These are phyloP conservation scores for Struthio camelus DNA, from an alignment of 2,113 vertebrate species.

Conservation along the genomic window DNA sequence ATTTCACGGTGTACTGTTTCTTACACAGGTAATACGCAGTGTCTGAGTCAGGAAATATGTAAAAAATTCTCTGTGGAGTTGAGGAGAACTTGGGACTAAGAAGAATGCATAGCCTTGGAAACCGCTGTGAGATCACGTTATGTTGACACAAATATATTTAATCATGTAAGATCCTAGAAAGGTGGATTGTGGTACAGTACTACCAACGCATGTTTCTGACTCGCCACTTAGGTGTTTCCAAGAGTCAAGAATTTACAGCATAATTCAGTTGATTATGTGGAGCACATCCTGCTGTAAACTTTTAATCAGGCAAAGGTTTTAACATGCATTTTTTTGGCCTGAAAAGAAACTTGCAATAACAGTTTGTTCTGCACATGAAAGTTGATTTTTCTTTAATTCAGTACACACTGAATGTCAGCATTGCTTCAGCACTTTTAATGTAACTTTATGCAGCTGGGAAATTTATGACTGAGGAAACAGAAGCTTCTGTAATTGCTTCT, in stretches of 20 bases:
- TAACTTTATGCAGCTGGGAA: neutral
- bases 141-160: neutral
- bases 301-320: neutral
- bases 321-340: neutral
- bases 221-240: neutral
- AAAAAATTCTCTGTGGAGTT: neutral
- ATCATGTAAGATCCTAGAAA: neutral
- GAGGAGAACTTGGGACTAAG: neutral
- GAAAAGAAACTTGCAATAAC: neutral
- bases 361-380: neutral
- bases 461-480: constrained; percentile 41
- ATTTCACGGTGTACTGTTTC: neutral
- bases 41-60: neutral
- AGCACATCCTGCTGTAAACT: neutral
- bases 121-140: neutral
- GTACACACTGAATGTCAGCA: neutral
- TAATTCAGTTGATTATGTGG: neutral
- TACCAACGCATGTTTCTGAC: neutral
- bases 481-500: constrained; percentile 34
- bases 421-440: neutral
- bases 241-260: neutral
- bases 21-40: neutral
- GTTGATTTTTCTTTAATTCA: constrained; percentile 26
- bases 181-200: neutral
- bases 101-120: neutral